These are phyloP conservation scores for Agrotis ipsilon DNA, from an alignment of 2,888 invertebrate species.

Conservation along the genomic window DNA sequence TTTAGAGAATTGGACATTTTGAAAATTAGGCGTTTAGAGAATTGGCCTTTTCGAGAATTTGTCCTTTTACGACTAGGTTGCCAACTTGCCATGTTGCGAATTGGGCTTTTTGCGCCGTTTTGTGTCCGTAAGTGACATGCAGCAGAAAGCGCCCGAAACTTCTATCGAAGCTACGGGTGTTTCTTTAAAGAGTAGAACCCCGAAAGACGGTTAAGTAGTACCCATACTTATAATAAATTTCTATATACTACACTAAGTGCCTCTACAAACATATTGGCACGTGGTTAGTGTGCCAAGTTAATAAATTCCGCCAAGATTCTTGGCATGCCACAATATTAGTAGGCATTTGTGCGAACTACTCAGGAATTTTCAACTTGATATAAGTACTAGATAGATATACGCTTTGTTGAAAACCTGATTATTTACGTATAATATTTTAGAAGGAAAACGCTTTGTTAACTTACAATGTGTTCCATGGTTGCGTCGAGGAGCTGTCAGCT, in stretches of 20 bases:
- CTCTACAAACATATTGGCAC: slow-evolving; percentile 11
- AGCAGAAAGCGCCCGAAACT: too few species aligned
- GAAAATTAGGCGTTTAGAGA: too few species aligned
- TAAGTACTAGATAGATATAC: slow-evolving; percentile 5
- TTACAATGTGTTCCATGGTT: not conserved
- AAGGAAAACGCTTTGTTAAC: slow-evolving; percentile 10
- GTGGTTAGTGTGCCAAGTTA: not conserved
- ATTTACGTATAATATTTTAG: slow-evolving; percentile 19
- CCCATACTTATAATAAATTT: not conserved
- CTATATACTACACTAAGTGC: not conserved
- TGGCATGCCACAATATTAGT: slow-evolving; percentile 16
- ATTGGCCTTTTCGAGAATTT: too few species aligned
- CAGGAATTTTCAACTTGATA: slow-evolving; percentile 42
- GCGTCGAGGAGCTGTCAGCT: too few species aligned
- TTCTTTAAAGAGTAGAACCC: too few species aligned
- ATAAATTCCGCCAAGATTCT: slow-evolving; percentile 48
- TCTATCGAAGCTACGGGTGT: too few species aligned
- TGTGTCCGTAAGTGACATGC: too few species aligned
- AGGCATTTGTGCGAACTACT: slow-evolving; percentile 33
- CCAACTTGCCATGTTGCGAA: too few species aligned
- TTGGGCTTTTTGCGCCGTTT: too few species aligned
- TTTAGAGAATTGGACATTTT: too few species aligned
- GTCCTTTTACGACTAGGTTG: too few species aligned
- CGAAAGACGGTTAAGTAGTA: too few species aligned
- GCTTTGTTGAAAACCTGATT: slow-evolving; percentile 19